Conservation (phyloP, 2,113 vertebrate species). For the Aspidoscelis tigris region DNA sequence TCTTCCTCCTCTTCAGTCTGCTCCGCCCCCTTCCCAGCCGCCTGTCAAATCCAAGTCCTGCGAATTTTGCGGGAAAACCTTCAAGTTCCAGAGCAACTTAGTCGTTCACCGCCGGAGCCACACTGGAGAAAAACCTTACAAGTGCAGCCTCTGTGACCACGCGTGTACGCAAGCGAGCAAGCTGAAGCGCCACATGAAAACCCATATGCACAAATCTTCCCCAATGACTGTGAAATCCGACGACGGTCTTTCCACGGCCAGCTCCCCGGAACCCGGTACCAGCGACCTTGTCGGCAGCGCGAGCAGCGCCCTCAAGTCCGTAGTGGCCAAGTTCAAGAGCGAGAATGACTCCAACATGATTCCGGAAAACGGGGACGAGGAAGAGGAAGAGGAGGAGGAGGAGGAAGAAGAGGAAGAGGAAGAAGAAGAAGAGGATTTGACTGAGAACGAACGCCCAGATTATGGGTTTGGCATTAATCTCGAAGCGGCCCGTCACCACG, state of each 20-base stretch:
- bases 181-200: conserved; percentile 99
- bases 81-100: conserved; percentile 99
- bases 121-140: conserved; percentile 99
- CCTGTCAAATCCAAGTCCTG: conserved; percentile 97
- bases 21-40: conserved; percentile 91
- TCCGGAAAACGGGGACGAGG: conserved; percentile 93
- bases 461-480: conserved; percentile 94
- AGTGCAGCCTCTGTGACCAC: conserved; percentile 98
- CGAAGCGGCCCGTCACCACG: conserved; percentile 91
- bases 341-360: conserved; percentile 89
- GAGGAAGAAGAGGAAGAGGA: conserved; percentile 98
- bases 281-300: conserved; percentile 95
- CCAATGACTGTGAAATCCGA: conserved; percentile 96
- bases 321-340: conserved; percentile 97
- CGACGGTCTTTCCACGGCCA: conserved; percentile 93
- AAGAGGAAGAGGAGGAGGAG: conserved; percentile 96
- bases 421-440: conserved; percentile 90
- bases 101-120: conserved; percentile 98
- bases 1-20: conserved; percentile 94
- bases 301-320: conserved; percentile 96
- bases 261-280: conserved; percentile 96
- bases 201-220: conserved; percentile 98
- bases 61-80: conserved; percentile 98
- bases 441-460: conserved; percentile 85
- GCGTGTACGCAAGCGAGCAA: conserved; percentile 99